Evolutionary conservation across 1,140 invertebrate species (phyloP), one percentile per base, ranked within the genome.

Genomic region (Sipha flava): DNA sequence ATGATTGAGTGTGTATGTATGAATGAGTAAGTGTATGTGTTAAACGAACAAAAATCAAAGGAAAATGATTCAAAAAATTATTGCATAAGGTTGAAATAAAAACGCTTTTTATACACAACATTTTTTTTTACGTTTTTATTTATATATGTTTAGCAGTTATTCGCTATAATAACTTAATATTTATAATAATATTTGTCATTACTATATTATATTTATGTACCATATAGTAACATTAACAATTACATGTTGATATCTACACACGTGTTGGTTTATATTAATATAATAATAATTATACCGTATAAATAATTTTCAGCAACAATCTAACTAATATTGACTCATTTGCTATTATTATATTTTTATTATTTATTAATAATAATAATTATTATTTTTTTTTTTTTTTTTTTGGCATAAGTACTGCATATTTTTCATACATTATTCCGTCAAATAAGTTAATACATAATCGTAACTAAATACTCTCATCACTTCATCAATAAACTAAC

Each of bases 161-260:
- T 77, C 73, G 73, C 73, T 77, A 77, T 59, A 77, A 77, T 77
- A 77, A 77, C 73, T 77, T 77, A 77, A 77, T 77, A 57, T 59
- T 77, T 54, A 52, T 59, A 52, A 59, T 70, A 45, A 47, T 70
- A 29, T 70, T 29, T 70, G 5, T 70, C 12, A 77, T 77, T 52
- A 77, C 73, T 77, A 77, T 59, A 26, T 57, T 70, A 66, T 66
- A 66, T 40, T 75, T 57, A 77, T 77, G 73, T 77, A 77, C 52
- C 73, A 40, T 70, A 66, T 40, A 52, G 72, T 75, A 77, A 77
- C 73, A 57, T 77, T 77, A 77, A 77, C 73, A 77, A 77, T 77
- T 77, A 77, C 52, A 77, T 59, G 34, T 26, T 29, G 52, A 77
- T 77, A 77, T 34, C 73, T 77, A 77, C 73, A 77, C 73, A 77